Evolutionary conservation across 2,797 vertebrate genomes (phyloP).

Genomic region (Siniperca obscura): DNA sequence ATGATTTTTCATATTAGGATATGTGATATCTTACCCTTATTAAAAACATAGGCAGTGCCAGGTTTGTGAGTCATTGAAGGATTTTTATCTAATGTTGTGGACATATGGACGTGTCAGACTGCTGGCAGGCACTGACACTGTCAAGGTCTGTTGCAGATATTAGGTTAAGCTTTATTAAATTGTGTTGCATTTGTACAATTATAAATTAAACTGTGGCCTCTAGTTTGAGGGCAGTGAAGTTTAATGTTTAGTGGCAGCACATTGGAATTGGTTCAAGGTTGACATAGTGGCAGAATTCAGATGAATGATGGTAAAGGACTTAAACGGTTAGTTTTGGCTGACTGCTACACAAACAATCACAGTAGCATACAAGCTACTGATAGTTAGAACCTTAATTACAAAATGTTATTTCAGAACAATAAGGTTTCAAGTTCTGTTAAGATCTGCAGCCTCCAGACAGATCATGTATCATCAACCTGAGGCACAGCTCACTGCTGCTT

Average conservation of each 20-base stretch:
- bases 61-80: slow-evolving; percentile 34
- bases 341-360: slow-evolving; percentile 10
- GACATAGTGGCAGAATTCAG: background rate
- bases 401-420: slow-evolving; percentile 1
- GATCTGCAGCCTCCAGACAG: slow-evolving; percentile 4
- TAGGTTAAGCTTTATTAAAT: slow-evolving; percentile 50
- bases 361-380: background rate
- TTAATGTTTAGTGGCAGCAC: slow-evolving; percentile 51
- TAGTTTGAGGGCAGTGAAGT: slow-evolving; percentile 30
- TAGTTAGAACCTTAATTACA: slow-evolving; percentile 10
- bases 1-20: background rate
- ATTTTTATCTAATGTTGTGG: slow-evolving; percentile 28
- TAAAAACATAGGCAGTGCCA: background rate
- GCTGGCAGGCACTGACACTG: slow-evolving; percentile 30
- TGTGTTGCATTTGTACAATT: slow-evolving; percentile 58
- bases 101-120: slow-evolving; percentile 49
- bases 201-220: slow-evolving; percentile 33
- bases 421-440: background rate
- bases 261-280: slow-evolving; percentile 28
- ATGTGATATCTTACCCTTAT: background rate
- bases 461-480: background rate
- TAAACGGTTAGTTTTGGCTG: background rate
- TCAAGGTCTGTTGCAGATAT: slow-evolving; percentile 46
- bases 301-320: slow-evolving; percentile 13
- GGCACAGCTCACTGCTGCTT: background rate